phyloP scores from a whole-genome alignment of 2,888 invertebrate genomes.

The Agrypnus murinus region DNA sequence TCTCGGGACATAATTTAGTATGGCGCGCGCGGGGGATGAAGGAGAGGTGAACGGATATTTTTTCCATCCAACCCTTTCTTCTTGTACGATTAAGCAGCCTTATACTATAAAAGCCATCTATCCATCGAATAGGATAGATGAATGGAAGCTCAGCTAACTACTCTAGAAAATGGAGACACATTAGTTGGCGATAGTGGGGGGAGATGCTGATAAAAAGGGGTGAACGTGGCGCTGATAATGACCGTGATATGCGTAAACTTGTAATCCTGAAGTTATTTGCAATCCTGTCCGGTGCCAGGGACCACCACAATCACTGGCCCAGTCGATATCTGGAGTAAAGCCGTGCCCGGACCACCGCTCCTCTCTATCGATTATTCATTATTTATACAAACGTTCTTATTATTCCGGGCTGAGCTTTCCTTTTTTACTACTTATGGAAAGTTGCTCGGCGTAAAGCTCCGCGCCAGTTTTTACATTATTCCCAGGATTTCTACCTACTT shows the following conservation, averaged over 20 bases:
- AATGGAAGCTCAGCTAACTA: slow-evolving; percentile 30
- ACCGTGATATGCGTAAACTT: slow-evolving; percentile 57
- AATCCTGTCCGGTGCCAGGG: slow-evolving; percentile 64
- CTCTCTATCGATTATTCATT: slow-evolving; percentile 71
- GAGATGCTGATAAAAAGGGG: not conserved
- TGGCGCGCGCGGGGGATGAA: too few relatives aligned
- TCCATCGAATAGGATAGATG: too few relatives aligned
- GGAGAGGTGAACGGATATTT: slow-evolving; percentile 34
- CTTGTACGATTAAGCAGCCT: slow-evolving; percentile 25
- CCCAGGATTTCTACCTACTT: slow-evolving; percentile 48
- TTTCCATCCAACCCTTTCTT: slow-evolving; percentile 30
- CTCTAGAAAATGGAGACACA: not conserved
- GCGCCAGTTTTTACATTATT: slow-evolving; percentile 51
- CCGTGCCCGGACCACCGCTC: slow-evolving; percentile 68
- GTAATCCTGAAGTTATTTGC: slow-evolving; percentile 59
- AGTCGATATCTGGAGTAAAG: slow-evolving; percentile 72
- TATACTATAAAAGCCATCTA: too few relatives aligned
- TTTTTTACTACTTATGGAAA: slow-evolving; percentile 64
- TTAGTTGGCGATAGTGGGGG: not conserved
- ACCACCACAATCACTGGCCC: slow-evolving; percentile 64
- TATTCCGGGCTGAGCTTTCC: slow-evolving; percentile 68
- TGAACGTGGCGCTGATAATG: slow-evolving; percentile 54
- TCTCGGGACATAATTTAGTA: slow-evolving; percentile 41
- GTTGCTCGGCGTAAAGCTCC: slow-evolving; percentile 50
- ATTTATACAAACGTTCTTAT: slow-evolving; percentile 72